These are phyloP conservation scores for Lepidonotus clava DNA, from an alignment of 2,888 invertebrate genomes.

Conservation along the genomic window DNA sequence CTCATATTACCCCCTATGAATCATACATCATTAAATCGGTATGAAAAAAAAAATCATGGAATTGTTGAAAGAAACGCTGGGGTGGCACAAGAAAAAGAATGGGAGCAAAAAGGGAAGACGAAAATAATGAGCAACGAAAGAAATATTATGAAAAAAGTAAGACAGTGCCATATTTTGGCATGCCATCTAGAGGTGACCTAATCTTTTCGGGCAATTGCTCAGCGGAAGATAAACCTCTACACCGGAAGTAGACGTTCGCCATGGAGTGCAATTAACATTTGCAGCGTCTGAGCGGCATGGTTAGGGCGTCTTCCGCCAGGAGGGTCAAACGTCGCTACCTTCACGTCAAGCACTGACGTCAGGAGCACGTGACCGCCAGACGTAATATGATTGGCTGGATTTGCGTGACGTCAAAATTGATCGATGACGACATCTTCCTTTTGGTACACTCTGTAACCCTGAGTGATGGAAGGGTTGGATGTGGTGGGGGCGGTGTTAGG, in stretches of 20 bases:
- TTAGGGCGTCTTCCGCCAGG: too few species aligned
- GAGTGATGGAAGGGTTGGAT: not conserved
- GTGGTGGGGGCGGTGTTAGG: not conserved
- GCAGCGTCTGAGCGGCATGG: too few species aligned
- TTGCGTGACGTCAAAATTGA: slow-evolving; percentile 25
- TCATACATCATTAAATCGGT: too few species aligned
- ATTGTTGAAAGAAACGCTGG: too few species aligned
- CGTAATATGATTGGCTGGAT: slow-evolving; percentile 32
- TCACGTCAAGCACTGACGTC: not conserved
- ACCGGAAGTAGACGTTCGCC: not conserved
- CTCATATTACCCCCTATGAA: too few species aligned
- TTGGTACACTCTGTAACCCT: not conserved
- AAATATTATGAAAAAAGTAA: too few species aligned
- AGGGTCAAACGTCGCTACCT: not conserved
- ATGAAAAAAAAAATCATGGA: too few species aligned
- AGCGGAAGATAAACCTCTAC: not conserved
- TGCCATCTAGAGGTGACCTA: too few species aligned
- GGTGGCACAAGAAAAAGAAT: too few species aligned
- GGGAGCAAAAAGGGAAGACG: too few species aligned
- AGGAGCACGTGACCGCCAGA: slow-evolving; percentile 8
- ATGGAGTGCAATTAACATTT: not conserved
- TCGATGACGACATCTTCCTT: slow-evolving; percentile 15
- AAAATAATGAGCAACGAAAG: too few species aligned
- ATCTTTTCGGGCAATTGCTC: not conserved
- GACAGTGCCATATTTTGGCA: too few species aligned